Evolutionary conservation across 2,113 vertebrate species (phyloP), one percentile per base, ranked within the genome.

Genomic region (Megalops atlanticus): DNA sequence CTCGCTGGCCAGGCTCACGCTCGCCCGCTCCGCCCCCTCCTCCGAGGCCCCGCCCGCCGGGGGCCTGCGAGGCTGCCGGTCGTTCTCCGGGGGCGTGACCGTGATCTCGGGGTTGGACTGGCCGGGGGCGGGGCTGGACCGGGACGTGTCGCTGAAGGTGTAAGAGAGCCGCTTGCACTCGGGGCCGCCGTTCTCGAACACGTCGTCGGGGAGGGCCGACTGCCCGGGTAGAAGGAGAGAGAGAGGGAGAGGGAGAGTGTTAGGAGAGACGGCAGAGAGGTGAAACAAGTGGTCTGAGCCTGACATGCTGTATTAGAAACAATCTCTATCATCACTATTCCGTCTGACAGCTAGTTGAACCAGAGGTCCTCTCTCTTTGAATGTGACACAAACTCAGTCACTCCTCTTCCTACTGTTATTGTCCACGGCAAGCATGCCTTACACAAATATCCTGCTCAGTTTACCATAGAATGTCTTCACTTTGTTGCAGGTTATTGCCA

Each of bases 121-220:
- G 86, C 91, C 80, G 8, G 90, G 89, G 33, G 85, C 75, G 0
- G 87, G 90, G 4, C 92, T 92, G 45, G 95, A 95, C 0, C 91
- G 91, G 72, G 91, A 90, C 73, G 95, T 94, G 86, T 98, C 96
- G 0, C 92, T 93, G 88, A 97, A 96, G 89, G 94, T 96, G 91
- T 98, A 96, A 14, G 97, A 99, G 49, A 98, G 91, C 8, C 96
- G 94, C 43, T 93, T 93, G 89, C 96, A 96, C 85, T 97, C 96
- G 0, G 93, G 94, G 0, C 90, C 91, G 1, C 95, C 95, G 0
- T 95, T 95, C 81, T 97, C 97, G 73, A 98, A 97, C 82, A 96
- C 91, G 0, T 97, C 97, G 35, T 99, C 96, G 0, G 95, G 95
- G 75, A 97, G 91, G 73, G 96, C 95, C 0, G 96, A 94, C 98